phyloP scores from a whole-genome alignment of 1,140 invertebrate species.

The Tribolium madens region DNA sequence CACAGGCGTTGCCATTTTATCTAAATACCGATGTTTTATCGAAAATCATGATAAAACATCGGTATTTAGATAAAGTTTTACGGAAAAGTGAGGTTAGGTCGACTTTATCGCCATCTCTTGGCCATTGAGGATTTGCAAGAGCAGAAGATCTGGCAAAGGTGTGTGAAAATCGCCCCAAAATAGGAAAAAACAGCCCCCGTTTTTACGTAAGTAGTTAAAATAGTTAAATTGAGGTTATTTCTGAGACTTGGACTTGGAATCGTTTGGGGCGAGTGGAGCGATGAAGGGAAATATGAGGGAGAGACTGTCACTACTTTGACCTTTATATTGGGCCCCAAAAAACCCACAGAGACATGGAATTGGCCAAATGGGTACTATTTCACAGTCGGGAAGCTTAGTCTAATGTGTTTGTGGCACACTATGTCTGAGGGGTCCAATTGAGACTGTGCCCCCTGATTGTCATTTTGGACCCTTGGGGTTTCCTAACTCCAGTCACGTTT shows the following conservation, averaged over 20 bases:
- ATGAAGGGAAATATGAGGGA: slow-evolving; percentile 48
- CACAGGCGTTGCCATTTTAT: no score
- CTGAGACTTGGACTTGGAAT: not conserved
- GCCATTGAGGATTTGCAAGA: not conserved
- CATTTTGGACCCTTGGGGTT: not conserved
- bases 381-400: no score
- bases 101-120: slow-evolving; percentile 37
- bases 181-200: not conserved
- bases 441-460: not conserved
- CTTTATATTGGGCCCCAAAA: slow-evolving; percentile 20
- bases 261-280: not conserved
- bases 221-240: not conserved
- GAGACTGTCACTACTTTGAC: slow-evolving; percentile 49
- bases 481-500: not conserved
- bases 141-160: slow-evolving; percentile 29
- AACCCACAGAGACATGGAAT: not conserved
- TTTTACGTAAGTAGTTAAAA: not conserved
- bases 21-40: no score
- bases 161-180: slow-evolving; percentile 4
- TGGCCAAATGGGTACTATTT: no score
- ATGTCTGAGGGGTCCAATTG: no score
- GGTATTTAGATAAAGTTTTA: not conserved
- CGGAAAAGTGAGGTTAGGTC: slow-evolving; percentile 18
- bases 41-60: no score
- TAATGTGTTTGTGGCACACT: no score